Evolutionary conservation across 2,888 invertebrate genomes (phyloP).

Genomic region (Holacanthella duospinosa): DNA sequence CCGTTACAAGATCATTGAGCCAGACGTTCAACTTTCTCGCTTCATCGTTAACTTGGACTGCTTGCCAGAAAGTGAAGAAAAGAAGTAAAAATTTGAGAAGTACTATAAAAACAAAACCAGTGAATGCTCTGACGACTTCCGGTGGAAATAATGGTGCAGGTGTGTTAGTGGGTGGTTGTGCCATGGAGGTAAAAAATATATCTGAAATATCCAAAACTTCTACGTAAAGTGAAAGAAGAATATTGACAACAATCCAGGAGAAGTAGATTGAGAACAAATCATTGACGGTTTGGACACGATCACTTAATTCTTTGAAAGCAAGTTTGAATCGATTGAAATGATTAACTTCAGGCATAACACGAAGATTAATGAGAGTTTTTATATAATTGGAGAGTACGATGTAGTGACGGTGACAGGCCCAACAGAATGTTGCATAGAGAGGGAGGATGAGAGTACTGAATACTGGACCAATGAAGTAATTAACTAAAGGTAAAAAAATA

Average conservation of each 20-base stretch:
- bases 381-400: background rate
- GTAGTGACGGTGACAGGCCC: background rate
- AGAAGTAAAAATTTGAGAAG: background rate
- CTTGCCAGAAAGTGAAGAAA: background rate
- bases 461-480: slow-evolving; percentile 1
- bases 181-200: background rate
- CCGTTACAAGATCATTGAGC: background rate
- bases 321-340: background rate
- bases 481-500: no score
- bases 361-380: background rate
- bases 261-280: background rate
- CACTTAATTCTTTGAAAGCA: background rate
- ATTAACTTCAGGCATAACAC: background rate
- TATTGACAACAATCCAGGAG: background rate
- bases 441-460: slow-evolving; percentile 2
- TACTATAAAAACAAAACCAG: background rate
- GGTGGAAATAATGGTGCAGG: background rate
- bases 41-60: background rate
- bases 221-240: background rate
- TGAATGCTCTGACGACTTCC: background rate
- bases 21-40: background rate
- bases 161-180: background rate
- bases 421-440: background rate
- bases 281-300: background rate
- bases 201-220: background rate